Base-by-base conservation (phyloP, 2,888 invertebrate genomes). In the Enoplolaimus lenunculus region DNA sequence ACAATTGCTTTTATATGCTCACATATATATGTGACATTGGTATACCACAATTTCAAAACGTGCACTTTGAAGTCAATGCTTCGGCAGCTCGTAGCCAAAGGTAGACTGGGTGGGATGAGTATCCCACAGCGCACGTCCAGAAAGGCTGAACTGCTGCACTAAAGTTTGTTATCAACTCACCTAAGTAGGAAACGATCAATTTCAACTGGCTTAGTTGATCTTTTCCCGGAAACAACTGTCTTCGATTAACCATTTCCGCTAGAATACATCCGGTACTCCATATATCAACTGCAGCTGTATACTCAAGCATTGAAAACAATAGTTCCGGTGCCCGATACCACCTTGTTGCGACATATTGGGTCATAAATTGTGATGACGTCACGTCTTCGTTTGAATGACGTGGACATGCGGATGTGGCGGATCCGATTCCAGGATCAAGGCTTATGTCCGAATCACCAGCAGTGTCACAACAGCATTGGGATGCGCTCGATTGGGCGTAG, bases 261-360 rank as follows among this genome's bases (percentile, higher is more conserved):
- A 84, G 81, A 35, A 84, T 84, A 75, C 84, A 83, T 16, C 84
- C 84, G 0, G 82, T 82, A 26, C 83, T 83, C 84, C 84, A 84
- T 75, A 84, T 79, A 73, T 84, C 84, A 0, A 83, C 82, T 69
- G 82, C 82, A 1, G 80, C 79, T 60, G 81, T 80, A 74, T 84
- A 84, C 34, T 78, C 77, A 59, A 81, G 78, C 71, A 81, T 75
- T 26, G 81, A 80, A 72, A 84, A 77, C 69, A 84, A 78, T 7
- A 84, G 78, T 74, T 84, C 84, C 0, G 84, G 84, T 0, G 84
- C 83, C 3, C 79, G 72, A 72, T 79, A 79, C 81, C 81, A 82
- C 29, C 82, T 75, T 33, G 81, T 82, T 59, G 83, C 82, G 7
- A 84, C 84, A 75, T 84, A 84, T 77, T 83, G 82, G 0, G 82